Evolutionary conservation across 2,113 vertebrate genomes (phyloP), one percentile per base, ranked within the genome.

Genomic region (Apaloderma vittatum): DNA sequence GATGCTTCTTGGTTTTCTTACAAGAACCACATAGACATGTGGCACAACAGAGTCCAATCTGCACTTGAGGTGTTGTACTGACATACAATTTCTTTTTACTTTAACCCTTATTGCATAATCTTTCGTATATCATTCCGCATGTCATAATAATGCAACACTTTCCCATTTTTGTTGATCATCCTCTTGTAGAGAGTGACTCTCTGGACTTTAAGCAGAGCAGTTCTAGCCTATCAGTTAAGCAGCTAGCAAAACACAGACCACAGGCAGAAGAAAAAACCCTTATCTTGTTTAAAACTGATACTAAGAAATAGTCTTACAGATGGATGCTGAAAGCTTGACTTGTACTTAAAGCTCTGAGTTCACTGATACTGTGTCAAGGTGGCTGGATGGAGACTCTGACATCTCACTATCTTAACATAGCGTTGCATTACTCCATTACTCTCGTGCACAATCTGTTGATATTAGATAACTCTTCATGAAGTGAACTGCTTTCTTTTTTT

Each of bases 21-120:
- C 15, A 63, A 46, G 45, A 88, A 55, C 3, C 16, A 65, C 48
- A 55, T 0, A 0, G 6, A 61, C 4, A 11, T 2, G 32, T 54
- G 57, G 22, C 22, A 55, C 37, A 43, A 74, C 4, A 11, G 23
- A 76, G 15, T 55, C 30, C 55, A 57, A 21, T 36, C 45, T 79
- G 46, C 11, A 13, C 21, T 49, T 61, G 14, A 18, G 9, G 4
- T 52, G 16, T 45, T 36, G 65, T 19, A 32, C 5, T 37, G 29
- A 15, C 13, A 51, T 11, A 36, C 2, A 13, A 3, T 61, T 79
- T 30, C 6, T 68, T 78, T 65, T 32, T 65, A 8, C 30, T 89
- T 80, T 27, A 49, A 11, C 27, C 87, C 11, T 37, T 45, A 36
- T 30, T 57, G 16, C 40, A 46, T 70, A 37, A 59, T 51, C 24